Conservation (phyloP, 2,797 vertebrate genomes). For the Liasis olivaceus region DNA sequence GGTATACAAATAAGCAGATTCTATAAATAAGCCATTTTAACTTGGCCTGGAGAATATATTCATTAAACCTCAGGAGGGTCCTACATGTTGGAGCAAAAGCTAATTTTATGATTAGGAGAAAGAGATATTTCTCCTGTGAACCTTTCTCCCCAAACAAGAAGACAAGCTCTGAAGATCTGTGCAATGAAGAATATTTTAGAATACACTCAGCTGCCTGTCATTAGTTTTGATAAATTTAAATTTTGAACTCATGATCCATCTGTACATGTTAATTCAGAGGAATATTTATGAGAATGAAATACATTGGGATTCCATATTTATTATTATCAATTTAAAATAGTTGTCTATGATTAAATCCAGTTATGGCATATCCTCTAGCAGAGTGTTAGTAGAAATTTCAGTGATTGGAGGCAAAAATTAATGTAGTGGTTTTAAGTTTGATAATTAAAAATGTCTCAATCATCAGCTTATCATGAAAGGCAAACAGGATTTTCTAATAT, state of each 20-base stretch:
- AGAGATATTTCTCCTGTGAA: conserved; percentile 15
- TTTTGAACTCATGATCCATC: conserved; percentile 22
- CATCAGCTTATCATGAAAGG: conserved; percentile 54
- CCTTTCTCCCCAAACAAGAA: conserved; percentile 4
- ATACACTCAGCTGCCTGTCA: conserved; percentile 11
- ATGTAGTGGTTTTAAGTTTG: conserved; percentile 5
- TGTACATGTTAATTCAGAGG: neutral
- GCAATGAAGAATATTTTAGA: neutral
- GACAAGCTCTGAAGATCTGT: conserved; percentile 2
- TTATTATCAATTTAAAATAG: conserved; percentile 31
- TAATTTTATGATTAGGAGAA: conserved; percentile 15
- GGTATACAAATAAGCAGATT: conserved; percentile 30
- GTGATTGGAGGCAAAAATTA: conserved; percentile 53
- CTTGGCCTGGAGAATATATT: neutral
- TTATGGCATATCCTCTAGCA: conserved; percentile 51
- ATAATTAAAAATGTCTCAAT: conserved; percentile 61
- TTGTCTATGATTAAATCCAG: conserved; percentile 47
- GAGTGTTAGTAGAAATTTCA: conserved; percentile 47
- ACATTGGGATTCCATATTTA: conserved; percentile 12
- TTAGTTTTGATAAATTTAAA: conserved; percentile 25
- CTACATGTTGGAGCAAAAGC: neutral
- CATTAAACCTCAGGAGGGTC: neutral
- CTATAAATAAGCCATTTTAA: conserved; percentile 15
- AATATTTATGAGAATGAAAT: conserved; percentile 18
- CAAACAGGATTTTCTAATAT: conserved; percentile 36